Evolutionary conservation across 1,140 invertebrate genomes (phyloP), one percentile per base, ranked within the genome.

Genomic region (Drosophila bipectinata): DNA sequence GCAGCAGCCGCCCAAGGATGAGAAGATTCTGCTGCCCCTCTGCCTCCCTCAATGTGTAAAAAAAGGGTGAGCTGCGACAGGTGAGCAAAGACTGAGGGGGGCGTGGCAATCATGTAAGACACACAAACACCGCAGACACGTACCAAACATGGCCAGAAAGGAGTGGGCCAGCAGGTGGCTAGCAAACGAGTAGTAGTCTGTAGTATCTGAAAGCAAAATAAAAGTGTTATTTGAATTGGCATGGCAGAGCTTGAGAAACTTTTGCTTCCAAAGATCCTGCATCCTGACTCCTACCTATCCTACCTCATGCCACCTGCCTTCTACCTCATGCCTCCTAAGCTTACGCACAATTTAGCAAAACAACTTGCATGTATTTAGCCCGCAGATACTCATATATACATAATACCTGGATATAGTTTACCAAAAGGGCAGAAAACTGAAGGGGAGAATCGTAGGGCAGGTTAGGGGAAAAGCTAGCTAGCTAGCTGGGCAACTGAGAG

Each of bases 341-440:
- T 87, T 87, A 87, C 82, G 82, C 82, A 87, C 82, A 88, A 87
- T 87, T 87, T 87, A 87, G 83, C 82, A 87, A 82, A 87, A 82
- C 81, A 85, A 85, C 69, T 81, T 87, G 78, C 73, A 85, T 87
- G 82, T 75, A 78, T 87, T 82, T 81, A 87, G 81, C 77, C 82
- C 69, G 75, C 67, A 68, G 81, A 80, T 61, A 75, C 54, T 55
- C 39, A 56, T 75, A 47, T 44, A 18, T 15, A 41, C 10, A 15
- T 9, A 52, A 37, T 28, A 18, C 41, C 15, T 12, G 10, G 41
- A 49, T 28, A 49, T 28, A 28, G 24, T 49, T 47, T 47, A 47
- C 44, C 44, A 3, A 21, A 47, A 6, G 6, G n/a, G 44, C 4
- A 26, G 3, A 26, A 18, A 47, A 58, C 6, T 14, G 56, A 12